phyloP scores from a whole-genome alignment of 2,113 vertebrate genomes.

The Cynocephalus volans region DNA sequence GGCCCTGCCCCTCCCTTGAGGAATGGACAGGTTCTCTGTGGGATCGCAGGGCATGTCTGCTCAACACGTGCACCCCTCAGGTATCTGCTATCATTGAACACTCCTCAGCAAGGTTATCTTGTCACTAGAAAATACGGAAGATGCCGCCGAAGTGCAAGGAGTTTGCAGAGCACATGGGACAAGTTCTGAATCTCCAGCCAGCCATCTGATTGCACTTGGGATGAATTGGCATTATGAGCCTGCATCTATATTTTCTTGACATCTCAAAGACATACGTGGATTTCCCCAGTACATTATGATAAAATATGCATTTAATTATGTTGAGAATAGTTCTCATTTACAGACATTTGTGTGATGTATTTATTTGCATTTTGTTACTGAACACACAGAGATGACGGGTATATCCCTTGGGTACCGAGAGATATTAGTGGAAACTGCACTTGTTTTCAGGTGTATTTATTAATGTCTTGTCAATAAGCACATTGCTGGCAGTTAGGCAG shows the following conservation, averaged over 20 bases:
- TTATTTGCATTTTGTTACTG: not conserved
- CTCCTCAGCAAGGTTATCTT: not conserved
- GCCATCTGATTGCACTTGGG: fast-evolving
- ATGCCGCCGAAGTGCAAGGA: fast-evolving
- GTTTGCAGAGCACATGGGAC: not conserved
- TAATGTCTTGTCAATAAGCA: fast-evolving
- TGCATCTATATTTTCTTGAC: fast-evolving
- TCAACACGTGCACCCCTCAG: fast-evolving
- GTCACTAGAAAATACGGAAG: fast-evolving
- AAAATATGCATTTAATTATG: not conserved
- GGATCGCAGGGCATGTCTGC: fast-evolving
- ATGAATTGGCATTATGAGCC: fast-evolving
- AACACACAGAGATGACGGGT: not conserved
- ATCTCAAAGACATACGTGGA: not conserved
- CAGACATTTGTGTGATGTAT: not conserved
- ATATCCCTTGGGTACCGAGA: not conserved
- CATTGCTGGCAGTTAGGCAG: fast-evolving
- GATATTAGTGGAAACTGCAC: fast-evolving
- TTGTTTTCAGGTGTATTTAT: not conserved
- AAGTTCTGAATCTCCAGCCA: fast-evolving
- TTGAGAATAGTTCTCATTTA: fast-evolving
- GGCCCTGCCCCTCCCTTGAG: fast-evolving
- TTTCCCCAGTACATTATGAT: not conserved
- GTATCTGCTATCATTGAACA: fast-evolving
- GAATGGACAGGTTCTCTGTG: no score